Evolutionary conservation across 2,888 invertebrate genomes (phyloP).

Genomic region (Lysandra bellargus): DNA sequence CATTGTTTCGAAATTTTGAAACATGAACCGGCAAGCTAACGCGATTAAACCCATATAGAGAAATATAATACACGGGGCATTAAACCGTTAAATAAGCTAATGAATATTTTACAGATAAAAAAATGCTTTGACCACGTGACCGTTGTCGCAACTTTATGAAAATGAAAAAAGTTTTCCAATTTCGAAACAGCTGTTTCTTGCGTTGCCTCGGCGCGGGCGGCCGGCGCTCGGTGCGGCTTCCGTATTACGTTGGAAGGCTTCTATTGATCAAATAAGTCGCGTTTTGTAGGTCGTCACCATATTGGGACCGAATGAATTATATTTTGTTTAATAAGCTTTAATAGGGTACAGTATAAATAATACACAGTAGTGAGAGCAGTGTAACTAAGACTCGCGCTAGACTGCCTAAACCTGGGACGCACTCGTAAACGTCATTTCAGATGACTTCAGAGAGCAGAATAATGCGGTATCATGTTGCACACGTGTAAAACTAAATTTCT

Average conservation of each 20-base stretch:
- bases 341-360: neutral
- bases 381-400: too few species aligned
- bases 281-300: constrained; percentile 26
- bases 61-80: neutral
- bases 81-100: neutral
- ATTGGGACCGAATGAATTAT: constrained; percentile 23
- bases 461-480: neutral
- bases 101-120: constrained; percentile 8
- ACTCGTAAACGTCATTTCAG: too few species aligned
- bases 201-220: neutral
- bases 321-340: neutral
- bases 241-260: constrained; percentile 28
- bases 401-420: neutral
- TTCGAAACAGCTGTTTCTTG: constrained; percentile 25
- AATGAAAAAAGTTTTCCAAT: constrained; percentile 30
- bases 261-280: constrained; percentile 26
- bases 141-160: constrained; percentile 24
- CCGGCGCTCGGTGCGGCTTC: constrained; percentile 15
- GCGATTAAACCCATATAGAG: neutral
- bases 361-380: too few species aligned
- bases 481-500: neutral
- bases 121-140: constrained; percentile 14
- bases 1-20: neutral
- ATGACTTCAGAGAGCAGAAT: neutral
- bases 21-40: neutral